phyloP scores from a whole-genome alignment of 1,140 invertebrate species.

The Leptinotarsa undecemlineata region DNA sequence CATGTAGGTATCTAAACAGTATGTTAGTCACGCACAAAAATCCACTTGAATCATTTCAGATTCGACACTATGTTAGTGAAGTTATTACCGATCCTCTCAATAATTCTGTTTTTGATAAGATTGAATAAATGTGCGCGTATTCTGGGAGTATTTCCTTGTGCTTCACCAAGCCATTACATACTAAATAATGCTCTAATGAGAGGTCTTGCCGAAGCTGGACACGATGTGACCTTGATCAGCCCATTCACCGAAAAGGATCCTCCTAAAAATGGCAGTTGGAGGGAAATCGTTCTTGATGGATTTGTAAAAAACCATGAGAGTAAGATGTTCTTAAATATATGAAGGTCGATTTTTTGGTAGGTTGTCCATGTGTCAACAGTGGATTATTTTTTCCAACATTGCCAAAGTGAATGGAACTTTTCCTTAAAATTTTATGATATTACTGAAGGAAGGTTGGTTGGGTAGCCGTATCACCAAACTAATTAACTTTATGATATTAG shows the following conservation, averaged over 20 bases:
- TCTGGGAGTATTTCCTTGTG: conserved; percentile 57
- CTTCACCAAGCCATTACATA: conserved; percentile 61
- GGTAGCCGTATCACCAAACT: no score
- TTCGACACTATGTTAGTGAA: not conserved
- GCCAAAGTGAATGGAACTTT: no score
- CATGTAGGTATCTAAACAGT: no score
- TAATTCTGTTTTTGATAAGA: not conserved
- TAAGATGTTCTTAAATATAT: conserved; percentile 11
- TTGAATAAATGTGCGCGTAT: conserved; percentile 41
- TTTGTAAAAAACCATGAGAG: conserved; percentile 30
- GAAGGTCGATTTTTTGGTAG: no score
- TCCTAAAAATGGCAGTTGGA: conserved; percentile 27
- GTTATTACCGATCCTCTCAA: not conserved
- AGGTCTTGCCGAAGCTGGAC: conserved; percentile 60
- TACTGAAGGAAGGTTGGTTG: no score
- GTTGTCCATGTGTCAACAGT: no score
- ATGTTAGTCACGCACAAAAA: no score
- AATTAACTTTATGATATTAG: no score
- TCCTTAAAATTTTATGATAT: no score
- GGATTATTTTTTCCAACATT: no score
- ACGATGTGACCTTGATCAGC: conserved; percentile 62
- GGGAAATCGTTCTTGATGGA: conserved; percentile 31
- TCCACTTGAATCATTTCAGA: no score
- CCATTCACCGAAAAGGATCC: conserved; percentile 57
- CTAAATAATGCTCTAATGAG: conserved; percentile 60